Conservation (phyloP, 2,113 vertebrate species). For the Lipophrys pholis region DNA sequence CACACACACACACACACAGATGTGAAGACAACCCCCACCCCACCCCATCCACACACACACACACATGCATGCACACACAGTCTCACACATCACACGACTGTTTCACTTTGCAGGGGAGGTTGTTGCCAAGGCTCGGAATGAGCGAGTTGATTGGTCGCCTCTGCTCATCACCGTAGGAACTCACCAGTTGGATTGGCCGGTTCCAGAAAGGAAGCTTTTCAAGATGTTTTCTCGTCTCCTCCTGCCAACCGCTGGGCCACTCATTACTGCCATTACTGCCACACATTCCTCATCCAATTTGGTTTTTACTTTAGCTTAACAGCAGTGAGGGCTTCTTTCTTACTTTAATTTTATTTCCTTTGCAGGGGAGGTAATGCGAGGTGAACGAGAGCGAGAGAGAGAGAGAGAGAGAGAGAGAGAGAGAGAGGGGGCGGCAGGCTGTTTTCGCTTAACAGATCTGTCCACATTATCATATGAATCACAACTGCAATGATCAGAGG, state of each 20-base stretch:
- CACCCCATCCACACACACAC: conserved; percentile 11
- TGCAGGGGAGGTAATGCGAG: conserved; percentile 18
- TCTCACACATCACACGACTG: conserved; percentile 53
- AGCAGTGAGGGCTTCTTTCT: not conserved
- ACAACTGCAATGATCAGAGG: conserved; percentile 37
- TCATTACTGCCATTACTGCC: conserved; percentile 56
- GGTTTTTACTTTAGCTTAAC: conserved; percentile 54
- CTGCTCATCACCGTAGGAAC: conserved; percentile 75
- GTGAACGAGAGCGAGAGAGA: too few relatives aligned
- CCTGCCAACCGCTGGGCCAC: conserved; percentile 54
- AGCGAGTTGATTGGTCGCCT: conserved; percentile 79
- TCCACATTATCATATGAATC: conserved; percentile 36
- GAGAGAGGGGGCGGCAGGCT: not conserved
- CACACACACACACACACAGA: conserved; percentile 44
- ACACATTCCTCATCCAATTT: conserved; percentile 46
- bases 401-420: not conserved
- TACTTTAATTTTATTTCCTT: not conserved
- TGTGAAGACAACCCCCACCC: conserved; percentile 31
- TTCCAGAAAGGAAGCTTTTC: conserved; percentile 65
- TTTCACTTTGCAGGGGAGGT: conserved; percentile 73
- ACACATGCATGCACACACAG: conserved; percentile 51
- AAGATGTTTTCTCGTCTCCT: conserved; percentile 60
- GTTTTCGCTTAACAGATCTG: conserved; percentile 2
- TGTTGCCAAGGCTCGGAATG: conserved; percentile 85
- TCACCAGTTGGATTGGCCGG: conserved; percentile 74